phyloP scores from a whole-genome alignment of 2,888 invertebrate species.

The Chaetoderma sp. region DNA sequence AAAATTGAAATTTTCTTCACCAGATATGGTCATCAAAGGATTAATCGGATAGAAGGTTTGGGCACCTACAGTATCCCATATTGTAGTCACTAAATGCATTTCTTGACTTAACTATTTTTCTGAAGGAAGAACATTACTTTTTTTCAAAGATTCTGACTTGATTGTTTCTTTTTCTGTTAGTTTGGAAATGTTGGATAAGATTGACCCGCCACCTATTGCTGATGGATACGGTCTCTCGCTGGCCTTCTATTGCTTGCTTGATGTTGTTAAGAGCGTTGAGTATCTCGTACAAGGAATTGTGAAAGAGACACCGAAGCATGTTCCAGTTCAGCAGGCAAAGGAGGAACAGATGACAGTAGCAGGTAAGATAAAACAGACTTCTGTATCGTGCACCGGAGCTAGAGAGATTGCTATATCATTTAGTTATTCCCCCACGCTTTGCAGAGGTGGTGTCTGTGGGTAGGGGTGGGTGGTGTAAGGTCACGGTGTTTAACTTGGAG shows the following conservation, averaged over 20 bases:
- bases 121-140: background rate
- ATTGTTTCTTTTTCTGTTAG: no score
- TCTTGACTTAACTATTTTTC: background rate
- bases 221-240: conserved; percentile 98
- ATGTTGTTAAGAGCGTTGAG: conserved; percentile 81
- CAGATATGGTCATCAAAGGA: no score
- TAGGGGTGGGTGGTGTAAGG: no score
- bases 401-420: no score
- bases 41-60: no score
- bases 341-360: no score
- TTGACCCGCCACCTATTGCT: conserved; percentile 92
- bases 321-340: background rate
- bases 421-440: no score
- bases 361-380: conserved; percentile 4
- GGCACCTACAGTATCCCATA: no score
- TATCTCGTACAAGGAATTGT: conserved; percentile 71
- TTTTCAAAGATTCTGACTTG: background rate
- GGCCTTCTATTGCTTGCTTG: conserved; percentile 92
- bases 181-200: conserved; percentile 95
- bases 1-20: no score
- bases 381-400: conserved; percentile 18
- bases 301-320: conserved; percentile 20
- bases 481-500: no score
- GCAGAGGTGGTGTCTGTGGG: no score
- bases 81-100: background rate